Evolutionary conservation across 2,888 invertebrate genomes (phyloP), one percentile per base, ranked within the genome.

Genomic region (Tachina fera): DNA sequence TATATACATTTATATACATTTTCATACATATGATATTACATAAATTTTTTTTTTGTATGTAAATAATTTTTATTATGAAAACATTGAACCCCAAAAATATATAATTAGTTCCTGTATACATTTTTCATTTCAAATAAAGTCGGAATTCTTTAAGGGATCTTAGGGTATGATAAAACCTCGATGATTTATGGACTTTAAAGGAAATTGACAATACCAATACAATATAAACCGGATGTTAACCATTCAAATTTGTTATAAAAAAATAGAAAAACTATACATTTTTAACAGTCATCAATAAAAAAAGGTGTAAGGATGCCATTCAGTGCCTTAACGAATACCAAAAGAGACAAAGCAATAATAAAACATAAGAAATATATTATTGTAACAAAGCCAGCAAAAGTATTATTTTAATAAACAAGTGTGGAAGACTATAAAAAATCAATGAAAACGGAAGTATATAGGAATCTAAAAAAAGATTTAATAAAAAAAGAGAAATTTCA

Each of bases 181-280:
- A 60, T 58, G 71, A 83, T 83, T 76, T 77, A 77, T 77, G 41
- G 49, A n/a, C 4, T 19, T 14, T 47, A 49, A 71, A 82, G 78
- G 75, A 82, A 85, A 82, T 71, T 43, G 58, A 22, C 47, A 74
- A 78, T 75, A 72, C 51, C 74, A 75, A 75, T 22, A 78, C 75
- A 75, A 82, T 65, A 83, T 53, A 83, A 86, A 86, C 86, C 86
- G 86, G 86, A 86, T 86, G 83, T 83, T 79, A 68, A 67, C 75
- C 83, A 71, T 67, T 86, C 43, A 83, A 86, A 82, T 81, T 53
- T 58, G 3, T 67, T 71, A 58, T 5, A 81, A 76, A 60, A 67
- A 65, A n/a, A 51, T 51, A 63, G 76, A 56, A 53, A 16, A 68
- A 68, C 53, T 53, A 72, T 19, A 71, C 45, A 79, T 70, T 60